Evolutionary conservation across 2,797 vertebrate genomes (phyloP).

Genomic region (Dendrocincla fuliginosa): DNA sequence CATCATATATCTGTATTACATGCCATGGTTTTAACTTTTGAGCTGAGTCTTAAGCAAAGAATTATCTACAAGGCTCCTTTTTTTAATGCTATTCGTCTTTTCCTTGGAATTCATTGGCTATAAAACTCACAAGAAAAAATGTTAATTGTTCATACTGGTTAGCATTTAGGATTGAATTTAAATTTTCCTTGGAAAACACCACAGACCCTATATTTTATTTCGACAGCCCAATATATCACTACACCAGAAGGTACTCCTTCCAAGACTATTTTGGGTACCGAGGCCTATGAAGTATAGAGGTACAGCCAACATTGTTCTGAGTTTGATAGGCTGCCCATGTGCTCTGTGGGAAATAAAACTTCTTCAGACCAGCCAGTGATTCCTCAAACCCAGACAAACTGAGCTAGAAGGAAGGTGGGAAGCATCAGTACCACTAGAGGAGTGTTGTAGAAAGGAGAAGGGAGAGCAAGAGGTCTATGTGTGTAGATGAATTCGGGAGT

Average conservation of each 20-base stretch:
- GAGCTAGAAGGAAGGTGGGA: neutral
- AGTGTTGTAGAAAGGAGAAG: neutral
- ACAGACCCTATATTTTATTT: neutral
- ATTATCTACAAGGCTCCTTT: neutral
- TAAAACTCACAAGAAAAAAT: neutral
- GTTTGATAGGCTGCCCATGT: neutral
- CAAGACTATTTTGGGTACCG: neutral
- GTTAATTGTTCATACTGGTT: neutral
- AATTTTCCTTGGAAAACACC: neutral
- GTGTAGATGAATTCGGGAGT: neutral
- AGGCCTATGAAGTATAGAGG: neutral
- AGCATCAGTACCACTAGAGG: neutral
- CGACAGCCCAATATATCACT: neutral
- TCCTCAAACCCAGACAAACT: neutral
- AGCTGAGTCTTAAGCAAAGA: neutral
- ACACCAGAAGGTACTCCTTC: neutral
- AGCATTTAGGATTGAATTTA: neutral
- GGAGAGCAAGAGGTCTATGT: neutral
- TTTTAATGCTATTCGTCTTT: neutral
- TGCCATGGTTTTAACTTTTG: neutral
- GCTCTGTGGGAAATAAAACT: neutral
- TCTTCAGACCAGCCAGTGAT: neutral
- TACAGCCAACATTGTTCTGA: neutral
- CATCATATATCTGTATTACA: neutral
- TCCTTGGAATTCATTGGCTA: neutral